Evolutionary conservation across 2,797 vertebrate genomes (phyloP), one percentile per base, ranked within the genome.

Genomic region (Valencia hispanica): DNA sequence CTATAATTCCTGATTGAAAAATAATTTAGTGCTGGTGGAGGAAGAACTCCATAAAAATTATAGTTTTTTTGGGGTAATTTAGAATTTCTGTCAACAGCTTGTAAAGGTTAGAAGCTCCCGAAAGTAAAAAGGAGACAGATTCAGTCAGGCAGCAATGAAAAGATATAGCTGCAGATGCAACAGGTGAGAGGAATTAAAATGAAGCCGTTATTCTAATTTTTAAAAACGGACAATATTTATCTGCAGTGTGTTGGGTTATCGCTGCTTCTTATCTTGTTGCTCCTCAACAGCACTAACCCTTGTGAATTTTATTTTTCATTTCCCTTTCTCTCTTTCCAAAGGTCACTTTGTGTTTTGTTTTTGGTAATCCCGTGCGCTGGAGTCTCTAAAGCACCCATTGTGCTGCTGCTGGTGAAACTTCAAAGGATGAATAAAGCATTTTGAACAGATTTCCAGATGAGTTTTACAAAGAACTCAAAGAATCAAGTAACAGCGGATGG

Each of bases 271-370:
- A 75, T 82, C 68, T 81, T 45, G 0, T 0, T 51, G 61, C 87
- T 77, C 74, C 72, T 82, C 78, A 75, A 72, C 78, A 66, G 53
- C 14, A 80, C 74, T 72, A 87, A 89, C 70, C 79, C 69, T 68
- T 41, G 27, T 43, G 55, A 47, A 72, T 94, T 92, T 69, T 75
- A 87, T 93, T 93, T 91, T 83, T 74, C 77, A 90, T 92, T 85
- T 90, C 79, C 79, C n/a, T n/a, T 76, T 79, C 36, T 27, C 18
- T 18, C 78, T 72, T 65, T 70, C 68, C 72, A 43, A 88, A 88
- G 76, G 75, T 15, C 74, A 50, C 59, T 82, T 80, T 73, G 76
- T 79, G 59, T 51, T 34, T 34, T 39, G 27, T 86, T 32, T 85
- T 81, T 76, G 63, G 10, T 79, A 80, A 86, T 81, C 47, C 22